These are phyloP conservation scores for Gymnosoma rotundatum DNA, from an alignment of 2,888 invertebrate species.

Conservation along the genomic window DNA sequence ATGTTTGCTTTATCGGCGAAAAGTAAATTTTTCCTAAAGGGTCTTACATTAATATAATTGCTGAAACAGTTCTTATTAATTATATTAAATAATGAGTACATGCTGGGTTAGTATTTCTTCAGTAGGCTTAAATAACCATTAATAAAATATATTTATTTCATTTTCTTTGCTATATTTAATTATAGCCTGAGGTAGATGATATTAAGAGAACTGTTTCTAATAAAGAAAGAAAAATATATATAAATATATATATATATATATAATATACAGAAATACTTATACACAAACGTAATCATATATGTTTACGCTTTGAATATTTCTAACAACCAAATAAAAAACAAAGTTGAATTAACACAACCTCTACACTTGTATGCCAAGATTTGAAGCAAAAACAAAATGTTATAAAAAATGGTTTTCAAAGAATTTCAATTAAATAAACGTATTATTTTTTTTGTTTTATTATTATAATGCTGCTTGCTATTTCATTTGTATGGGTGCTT, in stretches of 20 bases:
- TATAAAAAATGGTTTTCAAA: conserved; percentile 42
- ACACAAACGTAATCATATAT: no score
- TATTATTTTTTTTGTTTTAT: conserved; percentile 31
- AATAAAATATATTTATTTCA: neutral
- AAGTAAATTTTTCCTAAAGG: no score
- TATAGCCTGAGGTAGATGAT: neutral
- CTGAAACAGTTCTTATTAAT: no score
- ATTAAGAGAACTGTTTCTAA: neutral
- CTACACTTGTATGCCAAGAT: neutral
- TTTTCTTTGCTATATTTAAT: neutral
- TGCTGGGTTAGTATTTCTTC: neutral
- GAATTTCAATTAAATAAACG: conserved; percentile 62
- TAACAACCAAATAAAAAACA: neutral
- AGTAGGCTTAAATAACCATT: neutral
- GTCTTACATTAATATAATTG: no score
- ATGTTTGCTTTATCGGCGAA: no score
- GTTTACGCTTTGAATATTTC: neutral
- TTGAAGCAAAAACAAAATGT: conserved; percentile 15
- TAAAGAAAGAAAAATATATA: neutral
- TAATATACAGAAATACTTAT: neutral
- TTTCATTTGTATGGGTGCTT: neutral
- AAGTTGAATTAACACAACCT: neutral
- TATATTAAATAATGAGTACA: no score
- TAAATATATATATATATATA: no score
- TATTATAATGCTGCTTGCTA: neutral